These are phyloP conservation scores for Macaca fascicularis DNA, from an alignment of 2,113 vertebrate genomes.

Conservation along the genomic window T2T-MFA8v1.1 NC_088377.1:104829501-104830000, in stretches of 20 bases:
- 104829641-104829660: neutral
- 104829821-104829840: neutral
- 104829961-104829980: neutral
- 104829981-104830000: constrained; percentile 30
- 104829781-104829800: neutral
- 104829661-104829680: neutral
- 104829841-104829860: neutral
- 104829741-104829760: neutral
- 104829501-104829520: neutral
- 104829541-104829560: neutral
- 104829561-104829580: neutral
- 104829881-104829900: neutral
- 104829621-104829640: neutral
- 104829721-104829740: neutral
- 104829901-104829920: neutral
- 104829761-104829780: neutral
- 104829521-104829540: neutral
- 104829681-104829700: neutral
- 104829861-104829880: neutral
- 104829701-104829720: neutral
- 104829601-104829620: neutral
- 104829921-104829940: neutral
- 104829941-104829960: neutral
- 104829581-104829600: neutral
- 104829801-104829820: neutral